Base-by-base conservation (phyloP, 1,140 invertebrate genomes). In the Watersipora subatra region DNA sequence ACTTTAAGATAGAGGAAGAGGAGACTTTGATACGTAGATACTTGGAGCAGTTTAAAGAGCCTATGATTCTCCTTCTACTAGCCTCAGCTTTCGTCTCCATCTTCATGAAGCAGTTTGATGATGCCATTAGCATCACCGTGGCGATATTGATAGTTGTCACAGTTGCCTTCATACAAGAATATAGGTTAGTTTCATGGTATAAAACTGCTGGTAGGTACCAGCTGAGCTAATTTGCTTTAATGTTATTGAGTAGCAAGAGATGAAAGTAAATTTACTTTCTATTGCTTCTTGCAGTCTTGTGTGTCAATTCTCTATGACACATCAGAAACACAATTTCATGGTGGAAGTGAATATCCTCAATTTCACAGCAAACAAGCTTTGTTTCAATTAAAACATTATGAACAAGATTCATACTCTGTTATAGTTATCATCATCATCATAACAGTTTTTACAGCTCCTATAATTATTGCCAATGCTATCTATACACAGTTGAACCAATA, bases 91-190 rank as follows among this genome's bases (percentile, higher is more conserved):
- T 93, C 64, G 92, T 99, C 27, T 97, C 93, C 72, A 81, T 98
- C 2, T 88, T 89, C 71, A 98, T 99, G 95, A 87, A 86, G 76
- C 97, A 99, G 80, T 93, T 91, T 77, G 97, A 99, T 78, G 96
- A 99, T 84, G 97, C 96, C 7, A 86, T 98, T 69, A 96, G 92
- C 79, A 99, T 99, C 79, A 97, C 96, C 62, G 89, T 93, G 73
- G 90, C 90, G 28, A 91, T 92, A 70, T 84, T 90, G 64, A 99
- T 99, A 76, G 96, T 99, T 26, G 95, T 98, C 28, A 97, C 96
- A 1, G 97, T 99, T 26, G 97, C 95, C 57, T 99, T 99, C 84
- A 89, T 99, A 66, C 94, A 97, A 75, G 80, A 80, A 73, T 67
- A 68, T 68, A 30, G 2, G 2, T 25, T 69, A 26, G 20, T 67